Conservation (phyloP, 64 coral and sea anemone genomes). For the Montipora sp. region DNA sequence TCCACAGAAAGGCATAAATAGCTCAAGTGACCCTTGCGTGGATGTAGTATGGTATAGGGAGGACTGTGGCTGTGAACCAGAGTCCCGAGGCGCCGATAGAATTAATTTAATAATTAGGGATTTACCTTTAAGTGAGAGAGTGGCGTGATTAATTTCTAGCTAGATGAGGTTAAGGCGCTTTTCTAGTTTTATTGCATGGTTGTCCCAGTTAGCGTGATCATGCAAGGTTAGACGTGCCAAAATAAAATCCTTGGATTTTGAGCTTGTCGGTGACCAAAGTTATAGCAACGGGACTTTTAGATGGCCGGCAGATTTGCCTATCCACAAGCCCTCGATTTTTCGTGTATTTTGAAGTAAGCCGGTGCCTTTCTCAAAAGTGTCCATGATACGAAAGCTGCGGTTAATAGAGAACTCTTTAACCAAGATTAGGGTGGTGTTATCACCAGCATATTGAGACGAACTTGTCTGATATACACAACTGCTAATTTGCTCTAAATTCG, state of each 20-base stretch:
- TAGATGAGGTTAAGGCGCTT: background rate
- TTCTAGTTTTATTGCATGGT: background rate
- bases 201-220: constrained; percentile 2
- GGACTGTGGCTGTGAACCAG: constrained; percentile 37
- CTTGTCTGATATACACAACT: too few species aligned
- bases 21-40: background rate
- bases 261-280: too few species aligned
- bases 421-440: too few species aligned
- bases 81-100: background rate
- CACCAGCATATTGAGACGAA: too few species aligned
- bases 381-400: too few species aligned
- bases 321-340: too few species aligned
- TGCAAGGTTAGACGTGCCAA: background rate
- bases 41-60: background rate
- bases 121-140: background rate
- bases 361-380: too few species aligned
- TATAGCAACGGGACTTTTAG: too few species aligned
- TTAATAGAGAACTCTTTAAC: too few species aligned
- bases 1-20: constrained; percentile 28
- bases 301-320: too few species aligned
- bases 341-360: too few species aligned
- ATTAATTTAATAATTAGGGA: background rate
- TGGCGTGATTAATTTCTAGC: background rate
- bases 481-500: too few species aligned
- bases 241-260: background rate